phyloP scores from a whole-genome alignment of 2,113 vertebrate species.

The Nematolebias whitei region DNA sequence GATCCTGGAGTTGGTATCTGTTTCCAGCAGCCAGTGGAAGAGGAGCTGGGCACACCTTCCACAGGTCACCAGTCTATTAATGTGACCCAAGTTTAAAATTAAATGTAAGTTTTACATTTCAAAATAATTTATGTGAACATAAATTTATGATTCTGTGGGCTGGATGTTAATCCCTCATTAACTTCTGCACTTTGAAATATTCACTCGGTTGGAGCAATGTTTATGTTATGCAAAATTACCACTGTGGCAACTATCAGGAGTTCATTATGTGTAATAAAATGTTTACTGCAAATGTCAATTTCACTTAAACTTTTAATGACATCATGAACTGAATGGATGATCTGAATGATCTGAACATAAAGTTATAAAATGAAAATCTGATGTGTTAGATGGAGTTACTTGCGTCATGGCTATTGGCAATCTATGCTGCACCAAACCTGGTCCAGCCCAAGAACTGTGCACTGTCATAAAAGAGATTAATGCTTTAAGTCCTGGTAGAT shows the following conservation, averaged over 20 bases:
- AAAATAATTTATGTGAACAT: not conserved
- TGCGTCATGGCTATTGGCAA: conserved; percentile 36
- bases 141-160: not conserved
- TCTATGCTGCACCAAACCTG: conserved; percentile 45
- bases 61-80: no score
- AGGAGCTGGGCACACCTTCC: no score
- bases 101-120: not conserved
- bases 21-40: no score
- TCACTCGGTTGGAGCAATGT: conserved; percentile 3
- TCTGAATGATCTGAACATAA: not conserved
- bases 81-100: not conserved
- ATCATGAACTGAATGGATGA: no score
- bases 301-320: not conserved
- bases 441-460: conserved; percentile 12
- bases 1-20: no score
- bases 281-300: not conserved
- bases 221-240: no score
- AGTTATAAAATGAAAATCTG: conserved; percentile 21
- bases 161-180: not conserved
- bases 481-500: conserved; percentile 51
- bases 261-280: not conserved
- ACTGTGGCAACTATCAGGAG: no score
- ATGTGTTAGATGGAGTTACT: not conserved
- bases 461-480: conserved; percentile 73
- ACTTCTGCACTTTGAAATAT: not conserved